These are phyloP conservation scores for Ctenicera cuprea DNA, from an alignment of 2,888 invertebrate genomes.

Conservation along the genomic window DNA sequence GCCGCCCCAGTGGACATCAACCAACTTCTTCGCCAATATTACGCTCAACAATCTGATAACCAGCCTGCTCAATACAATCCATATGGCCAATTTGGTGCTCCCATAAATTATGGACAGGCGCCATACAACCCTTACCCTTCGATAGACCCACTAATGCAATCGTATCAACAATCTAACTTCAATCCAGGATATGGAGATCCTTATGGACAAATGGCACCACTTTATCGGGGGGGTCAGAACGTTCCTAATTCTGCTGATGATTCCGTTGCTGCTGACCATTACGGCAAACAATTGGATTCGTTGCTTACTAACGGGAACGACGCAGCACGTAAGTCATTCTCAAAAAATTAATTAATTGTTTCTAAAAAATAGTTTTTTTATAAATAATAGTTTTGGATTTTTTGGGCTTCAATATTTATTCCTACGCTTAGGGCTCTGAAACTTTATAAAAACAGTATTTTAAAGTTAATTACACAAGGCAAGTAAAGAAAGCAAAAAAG, in stretches of 20 bases:
- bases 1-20: background rate
- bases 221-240: background rate
- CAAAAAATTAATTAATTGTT: too few species aligned
- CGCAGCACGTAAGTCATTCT: too few species aligned
- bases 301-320: background rate
- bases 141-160: background rate
- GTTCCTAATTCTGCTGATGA: background rate
- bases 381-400: too few species aligned
- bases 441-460: too few species aligned
- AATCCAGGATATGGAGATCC: background rate
- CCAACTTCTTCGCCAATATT: constrained; percentile 10
- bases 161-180: background rate
- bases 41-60: background rate
- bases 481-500: too few species aligned
- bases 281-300: constrained; percentile 7
- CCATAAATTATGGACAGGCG: too few species aligned
- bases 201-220: background rate
- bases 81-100: too few species aligned
- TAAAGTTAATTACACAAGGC: too few species aligned
- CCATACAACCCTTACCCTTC: background rate
- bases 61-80: background rate
- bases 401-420: too few species aligned
- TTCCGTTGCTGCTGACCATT: constrained; percentile 1
- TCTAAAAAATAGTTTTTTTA: too few species aligned
- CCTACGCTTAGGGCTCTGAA: too few species aligned